Conservation (phyloP, 2,113 vertebrate genomes). For the Marcusenius ussheri region DNA sequence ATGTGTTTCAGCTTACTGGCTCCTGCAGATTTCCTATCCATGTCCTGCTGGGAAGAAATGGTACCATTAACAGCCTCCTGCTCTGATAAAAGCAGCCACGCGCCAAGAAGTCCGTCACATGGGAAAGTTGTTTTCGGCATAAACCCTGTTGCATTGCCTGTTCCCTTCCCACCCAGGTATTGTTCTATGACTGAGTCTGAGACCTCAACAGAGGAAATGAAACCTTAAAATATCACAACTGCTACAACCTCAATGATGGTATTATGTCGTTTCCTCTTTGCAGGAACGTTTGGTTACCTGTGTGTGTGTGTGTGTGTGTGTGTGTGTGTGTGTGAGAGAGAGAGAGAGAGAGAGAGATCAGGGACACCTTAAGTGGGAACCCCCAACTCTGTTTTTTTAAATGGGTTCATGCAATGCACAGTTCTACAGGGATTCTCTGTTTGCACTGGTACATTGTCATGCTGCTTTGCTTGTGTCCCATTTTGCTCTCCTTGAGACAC, state of each 20-base stretch:
- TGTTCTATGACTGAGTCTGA: not conserved
- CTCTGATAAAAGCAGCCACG: not conserved
- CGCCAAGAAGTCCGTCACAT: not conserved
- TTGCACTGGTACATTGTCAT: not conserved
- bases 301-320: not conserved
- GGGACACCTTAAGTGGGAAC: not conserved
- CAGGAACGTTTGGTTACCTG: not conserved
- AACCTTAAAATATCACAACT: not conserved
- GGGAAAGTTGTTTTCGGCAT: not conserved
- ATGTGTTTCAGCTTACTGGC: not conserved
- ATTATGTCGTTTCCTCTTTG: not conserved
- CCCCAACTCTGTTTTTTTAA: not conserved
- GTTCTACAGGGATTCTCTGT: not conserved
- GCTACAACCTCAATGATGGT: not conserved
- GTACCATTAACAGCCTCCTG: not conserved
- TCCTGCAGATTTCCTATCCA: not conserved
- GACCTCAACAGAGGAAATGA: not conserved
- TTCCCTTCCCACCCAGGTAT: not conserved
- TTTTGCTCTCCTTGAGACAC: not conserved
- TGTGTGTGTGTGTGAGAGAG: not conserved
- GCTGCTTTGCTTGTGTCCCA: not conserved
- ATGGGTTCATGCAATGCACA: not conserved
- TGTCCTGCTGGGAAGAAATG: not conserved
- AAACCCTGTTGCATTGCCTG: not conserved
- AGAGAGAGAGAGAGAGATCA: not conserved